Evolutionary conservation across 2,888 invertebrate species (phyloP).

Genomic region (Ennomos fuscantarius): DNA sequence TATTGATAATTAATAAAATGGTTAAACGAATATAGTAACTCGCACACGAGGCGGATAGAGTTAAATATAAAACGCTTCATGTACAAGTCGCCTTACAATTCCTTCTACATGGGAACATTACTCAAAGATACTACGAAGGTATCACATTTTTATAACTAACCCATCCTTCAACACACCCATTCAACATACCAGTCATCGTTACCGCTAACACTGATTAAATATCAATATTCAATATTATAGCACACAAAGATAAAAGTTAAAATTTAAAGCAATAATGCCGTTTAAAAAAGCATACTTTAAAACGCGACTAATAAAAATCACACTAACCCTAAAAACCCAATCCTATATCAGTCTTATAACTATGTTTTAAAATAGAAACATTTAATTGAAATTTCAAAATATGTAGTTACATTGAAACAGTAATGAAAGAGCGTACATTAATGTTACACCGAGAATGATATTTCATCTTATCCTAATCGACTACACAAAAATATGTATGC

Average conservation of each 20-base stretch:
- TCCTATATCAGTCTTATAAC: slow-evolving; percentile 81
- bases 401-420: slow-evolving; percentile 50
- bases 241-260: slow-evolving; percentile 51
- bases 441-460: slow-evolving; percentile 57
- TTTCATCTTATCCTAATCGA: slow-evolving; percentile 65
- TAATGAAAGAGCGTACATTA: slow-evolving; percentile 58
- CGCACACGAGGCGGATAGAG: slow-evolving; percentile 18
- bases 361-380: slow-evolving; percentile 66
- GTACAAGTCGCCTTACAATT: slow-evolving; percentile 38
- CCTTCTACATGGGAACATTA: slow-evolving; percentile 57
- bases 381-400: slow-evolving; percentile 46
- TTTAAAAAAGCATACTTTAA: slow-evolving; percentile 53
- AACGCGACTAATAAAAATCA: slow-evolving; percentile 43
- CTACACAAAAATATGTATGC: slow-evolving; percentile 70
- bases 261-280: slow-evolving; percentile 66
- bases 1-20: slow-evolving; percentile 38
- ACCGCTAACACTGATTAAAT: slow-evolving; percentile 55
- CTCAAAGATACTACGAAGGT: slow-evolving; percentile 61
- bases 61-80: slow-evolving; percentile 36
- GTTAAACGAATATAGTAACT: slow-evolving; percentile 27
- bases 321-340: slow-evolving; percentile 59
- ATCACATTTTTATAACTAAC: slow-evolving; percentile 68
- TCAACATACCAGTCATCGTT: slow-evolving; percentile 46
- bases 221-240: slow-evolving; percentile 43
- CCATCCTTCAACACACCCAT: slow-evolving; percentile 43